Evolutionary conservation across 2,113 vertebrate species (phyloP), one percentile per base, ranked within the genome.

Genomic region (Tenebrosternarchus preto): DNA sequence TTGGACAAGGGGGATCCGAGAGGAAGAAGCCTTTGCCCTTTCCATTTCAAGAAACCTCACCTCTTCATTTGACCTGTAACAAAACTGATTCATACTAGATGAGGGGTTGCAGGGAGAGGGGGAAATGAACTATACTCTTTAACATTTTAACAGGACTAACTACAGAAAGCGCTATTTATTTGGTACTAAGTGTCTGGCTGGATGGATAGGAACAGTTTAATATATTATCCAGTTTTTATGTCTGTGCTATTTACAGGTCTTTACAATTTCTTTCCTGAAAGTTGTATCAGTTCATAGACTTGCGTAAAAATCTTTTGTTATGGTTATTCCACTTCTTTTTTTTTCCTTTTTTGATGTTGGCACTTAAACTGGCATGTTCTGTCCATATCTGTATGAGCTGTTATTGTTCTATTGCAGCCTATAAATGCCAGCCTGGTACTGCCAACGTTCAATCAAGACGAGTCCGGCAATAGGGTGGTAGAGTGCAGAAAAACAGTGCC

Each of bases 201-300:
- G 92, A 95, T 95, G 94, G 93, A 93, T 88, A 93, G 91, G 92
- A 93, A 93, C 91, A 92, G 93, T 94, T 93, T 93, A 95, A 98
- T 98, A 98, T 98, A 98, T 98, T 98, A 98, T 97, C 96, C 94
- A 87, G 95, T 95, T n/a, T n/a, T n/a, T 94, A 95, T 93, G 96
- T 96, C 90, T 97, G 97, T 96, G 95, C 95, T 98, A 98, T 98
- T 93, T 98, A 98, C 98, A 99, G 89, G 92, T 98, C 96, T 98
- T 98, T 98, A 99, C 96, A 99, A 96, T 96, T 90, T 96, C 95
- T 96, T 98, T 97, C 97, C 98, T 97, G 98, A 99, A 94, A 46
- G 95, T 95, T 96, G 95, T 96, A 97, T 95, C 95, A 98, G 96
- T 99, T 96, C 96, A 94, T 95, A 94, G 94, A 95, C 94, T 96